Conservation (phyloP, 2,888 invertebrate genomes). For the Limnephilus rhombicus region DNA sequence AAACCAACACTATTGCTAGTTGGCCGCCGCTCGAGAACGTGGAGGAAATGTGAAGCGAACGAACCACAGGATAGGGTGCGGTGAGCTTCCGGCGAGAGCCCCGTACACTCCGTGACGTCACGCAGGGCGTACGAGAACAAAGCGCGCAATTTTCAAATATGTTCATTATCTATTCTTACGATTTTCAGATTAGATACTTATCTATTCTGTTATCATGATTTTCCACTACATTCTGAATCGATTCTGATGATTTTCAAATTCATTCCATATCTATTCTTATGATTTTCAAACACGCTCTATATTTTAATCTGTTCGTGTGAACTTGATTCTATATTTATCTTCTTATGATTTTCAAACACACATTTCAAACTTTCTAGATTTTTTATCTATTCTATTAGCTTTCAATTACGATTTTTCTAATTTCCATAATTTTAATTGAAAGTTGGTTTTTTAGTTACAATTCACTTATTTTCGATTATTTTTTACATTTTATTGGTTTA, state of each 20-base stretch:
- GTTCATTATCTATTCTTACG: background rate
- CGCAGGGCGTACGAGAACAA: conserved; percentile 77
- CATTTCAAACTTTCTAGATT: background rate
- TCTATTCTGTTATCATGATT: background rate
- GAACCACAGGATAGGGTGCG: conserved; percentile 73
- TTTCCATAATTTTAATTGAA: too few species aligned
- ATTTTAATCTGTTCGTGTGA: background rate
- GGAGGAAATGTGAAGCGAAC: conserved; percentile 63
- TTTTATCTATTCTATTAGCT: too few species aligned
- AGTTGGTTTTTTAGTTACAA: too few species aligned
- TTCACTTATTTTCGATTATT: too few species aligned
- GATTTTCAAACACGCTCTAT: background rate
- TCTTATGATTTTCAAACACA: background rate
- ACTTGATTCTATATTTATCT: background rate
- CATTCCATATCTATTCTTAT: background rate
- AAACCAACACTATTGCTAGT: background rate
- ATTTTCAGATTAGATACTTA: background rate
- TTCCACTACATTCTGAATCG: background rate
- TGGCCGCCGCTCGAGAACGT: conserved; percentile 41
- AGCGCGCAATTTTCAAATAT: conserved; percentile 70
- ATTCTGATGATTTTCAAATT: background rate
- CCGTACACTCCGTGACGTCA: conserved; percentile 76
- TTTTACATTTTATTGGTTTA: too few species aligned
- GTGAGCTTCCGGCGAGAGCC: conserved; percentile 75
- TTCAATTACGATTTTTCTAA: too few species aligned